Evolutionary conservation across 2,113 vertebrate genomes (phyloP).

Genomic region (Semicossyphus pulcher): DNA sequence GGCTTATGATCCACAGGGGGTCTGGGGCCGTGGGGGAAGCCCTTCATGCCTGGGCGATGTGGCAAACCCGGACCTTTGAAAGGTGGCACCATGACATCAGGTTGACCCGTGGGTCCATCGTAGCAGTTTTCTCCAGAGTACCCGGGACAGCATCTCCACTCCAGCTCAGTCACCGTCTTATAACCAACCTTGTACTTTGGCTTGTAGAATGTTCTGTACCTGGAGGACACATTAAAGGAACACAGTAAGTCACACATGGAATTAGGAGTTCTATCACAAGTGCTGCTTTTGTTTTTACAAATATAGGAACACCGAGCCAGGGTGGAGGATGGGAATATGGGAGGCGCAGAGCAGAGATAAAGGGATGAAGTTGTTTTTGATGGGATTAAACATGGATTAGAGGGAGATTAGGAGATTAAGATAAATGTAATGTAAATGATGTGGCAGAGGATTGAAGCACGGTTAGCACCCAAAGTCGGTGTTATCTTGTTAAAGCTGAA

Average conservation of each 20-base stretch:
- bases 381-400: constrained; percentile 66
- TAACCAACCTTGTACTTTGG: constrained; percentile 94
- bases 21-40: constrained; percentile 76
- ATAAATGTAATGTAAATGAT: constrained; percentile 47
- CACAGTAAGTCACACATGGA: too few relatives aligned
- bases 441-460: constrained; percentile 32
- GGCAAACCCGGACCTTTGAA: constrained; percentile 83
- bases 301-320: constrained; percentile 6
- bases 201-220: constrained; percentile 94
- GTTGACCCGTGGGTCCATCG: constrained; percentile 84
- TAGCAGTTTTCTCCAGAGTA: constrained; percentile 90
- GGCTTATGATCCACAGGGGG: constrained; percentile 71
- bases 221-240: constrained; percentile 58
- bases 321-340: background rate
- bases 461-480: constrained; percentile 25
- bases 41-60: constrained; percentile 82
- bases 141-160: constrained; percentile 96
- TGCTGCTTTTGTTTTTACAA: constrained; percentile 10
- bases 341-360: constrained; percentile 42
- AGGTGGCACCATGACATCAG: constrained; percentile 81
- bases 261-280: background rate
- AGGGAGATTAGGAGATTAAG: constrained; percentile 68
- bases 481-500: constrained; percentile 36
- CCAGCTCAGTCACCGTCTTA: constrained; percentile 93
- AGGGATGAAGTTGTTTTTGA: constrained; percentile 52